These are phyloP conservation scores for Orthosia incerta DNA, from an alignment of 2,888 invertebrate species.

Conservation along the genomic window DNA sequence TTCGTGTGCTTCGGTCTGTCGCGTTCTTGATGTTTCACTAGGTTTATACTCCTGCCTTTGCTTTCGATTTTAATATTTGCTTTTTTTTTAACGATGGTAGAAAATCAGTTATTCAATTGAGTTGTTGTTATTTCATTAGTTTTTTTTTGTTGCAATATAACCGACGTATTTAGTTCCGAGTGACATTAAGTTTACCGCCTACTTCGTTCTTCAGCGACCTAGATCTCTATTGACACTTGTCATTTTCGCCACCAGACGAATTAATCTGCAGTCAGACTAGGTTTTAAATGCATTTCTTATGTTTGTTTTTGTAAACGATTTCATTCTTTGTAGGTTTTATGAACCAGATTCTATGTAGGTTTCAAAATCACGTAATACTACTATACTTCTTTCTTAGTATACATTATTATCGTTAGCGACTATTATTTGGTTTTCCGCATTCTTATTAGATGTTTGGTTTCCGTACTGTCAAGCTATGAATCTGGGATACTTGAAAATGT, in stretches of 20 bases:
- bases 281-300: slow-evolving; percentile 8
- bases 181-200: neutral
- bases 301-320: slow-evolving; percentile 1
- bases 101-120: too few species aligned
- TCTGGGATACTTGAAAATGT: neutral
- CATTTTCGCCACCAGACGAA: slow-evolving; percentile 32
- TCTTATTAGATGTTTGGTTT: neutral
- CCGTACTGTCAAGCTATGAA: neutral
- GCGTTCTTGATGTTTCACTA: slow-evolving; percentile 5
- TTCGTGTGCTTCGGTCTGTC: slow-evolving; percentile 3
- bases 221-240: slow-evolving; percentile 12
- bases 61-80: too few species aligned
- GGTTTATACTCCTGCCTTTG: neutral
- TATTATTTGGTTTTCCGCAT: neutral
- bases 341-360: neutral
- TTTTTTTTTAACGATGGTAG: neutral
- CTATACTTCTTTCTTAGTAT: neutral
- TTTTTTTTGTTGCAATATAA: neutral
- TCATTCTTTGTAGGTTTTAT: neutral
- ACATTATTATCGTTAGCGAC: neutral
- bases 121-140: too few species aligned
- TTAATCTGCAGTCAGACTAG: neutral
- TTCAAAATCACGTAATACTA: neutral
- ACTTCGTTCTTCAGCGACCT: slow-evolving; percentile 1
- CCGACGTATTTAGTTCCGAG: neutral